Evolutionary conservation across 2,113 vertebrate genomes (phyloP).

Genomic region (Ptyas mucosa): DNA sequence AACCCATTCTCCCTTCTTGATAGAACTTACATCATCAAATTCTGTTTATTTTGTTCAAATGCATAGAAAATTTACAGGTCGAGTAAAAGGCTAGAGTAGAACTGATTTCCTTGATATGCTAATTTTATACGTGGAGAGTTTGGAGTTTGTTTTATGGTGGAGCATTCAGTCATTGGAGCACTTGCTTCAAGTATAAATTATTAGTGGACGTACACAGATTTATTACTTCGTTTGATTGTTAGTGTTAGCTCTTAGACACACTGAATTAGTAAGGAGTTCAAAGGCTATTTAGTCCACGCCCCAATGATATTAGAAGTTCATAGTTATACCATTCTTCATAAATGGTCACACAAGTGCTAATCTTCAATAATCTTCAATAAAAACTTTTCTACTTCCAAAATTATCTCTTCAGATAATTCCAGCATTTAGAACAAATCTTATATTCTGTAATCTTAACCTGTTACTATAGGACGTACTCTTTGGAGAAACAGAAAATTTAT

Average conservation of each 20-base stretch:
- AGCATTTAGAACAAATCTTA: not conserved
- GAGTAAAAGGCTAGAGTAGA: not conserved
- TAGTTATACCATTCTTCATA: not conserved
- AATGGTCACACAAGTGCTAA: not conserved
- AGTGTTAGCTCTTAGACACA: not conserved
- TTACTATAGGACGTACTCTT: not conserved
- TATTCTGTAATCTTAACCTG: not conserved
- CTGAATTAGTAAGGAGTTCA: not conserved
- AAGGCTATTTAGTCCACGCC: not conserved
- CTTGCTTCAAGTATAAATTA: not conserved
- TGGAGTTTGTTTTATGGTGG: not conserved
- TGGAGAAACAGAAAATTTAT: not conserved
- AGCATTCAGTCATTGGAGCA: not conserved
- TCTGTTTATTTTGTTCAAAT: not conserved
- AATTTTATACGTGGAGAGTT: not conserved
- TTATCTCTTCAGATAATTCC: not conserved
- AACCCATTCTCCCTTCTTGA: not conserved
- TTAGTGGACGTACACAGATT: not conserved
- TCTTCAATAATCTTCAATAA: not conserved
- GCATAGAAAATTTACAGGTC: not conserved
- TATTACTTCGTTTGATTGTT: not conserved
- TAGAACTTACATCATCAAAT: not conserved
- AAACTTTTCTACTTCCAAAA: not conserved
- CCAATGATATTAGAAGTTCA: not conserved
- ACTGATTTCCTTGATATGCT: not conserved